A percentile compares a stretch with the other conserved stretches of the same genome.
Evolutionary conservation across 2,797 vertebrate species (phyloP).

Genomic region (Sebastes cheni): DNA sequence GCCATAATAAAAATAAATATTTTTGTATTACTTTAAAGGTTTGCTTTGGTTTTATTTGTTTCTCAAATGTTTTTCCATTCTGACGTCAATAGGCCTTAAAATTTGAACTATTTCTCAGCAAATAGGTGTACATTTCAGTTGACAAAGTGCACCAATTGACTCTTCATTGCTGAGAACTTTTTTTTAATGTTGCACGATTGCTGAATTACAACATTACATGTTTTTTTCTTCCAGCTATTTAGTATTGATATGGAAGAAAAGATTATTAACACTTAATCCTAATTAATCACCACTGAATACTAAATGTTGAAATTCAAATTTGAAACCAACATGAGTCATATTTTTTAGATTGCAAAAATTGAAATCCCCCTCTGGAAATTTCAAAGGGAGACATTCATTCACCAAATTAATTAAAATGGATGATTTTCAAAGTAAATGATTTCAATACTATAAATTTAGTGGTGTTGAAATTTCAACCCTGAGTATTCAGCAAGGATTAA

Average conservation of each 20-base stretch:
- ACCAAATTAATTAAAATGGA: too few species aligned
- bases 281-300: background rate
- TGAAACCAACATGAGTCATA: too few species aligned
- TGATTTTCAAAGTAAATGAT: too few species aligned
- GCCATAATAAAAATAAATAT: slow-evolving; percentile 94
- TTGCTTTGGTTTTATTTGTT: slow-evolving; percentile 30
- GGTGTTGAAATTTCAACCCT: too few species aligned
- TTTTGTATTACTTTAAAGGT: slow-evolving; percentile 92
- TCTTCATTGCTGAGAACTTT: background rate
- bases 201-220: background rate
- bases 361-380: accelerated
- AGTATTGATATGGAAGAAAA: background rate
- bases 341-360: too few species aligned
- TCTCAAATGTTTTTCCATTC: background rate
- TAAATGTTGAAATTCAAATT: background rate
- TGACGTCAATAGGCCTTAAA: background rate
- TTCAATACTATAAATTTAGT: too few species aligned
- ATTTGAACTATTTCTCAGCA: background rate
- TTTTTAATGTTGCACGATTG: background rate
- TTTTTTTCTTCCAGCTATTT: background rate
- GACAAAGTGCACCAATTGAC: background rate
- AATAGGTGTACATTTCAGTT: background rate
- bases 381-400: too few species aligned
- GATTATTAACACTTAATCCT: background rate
- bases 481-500: too few species aligned